Base-by-base conservation (phyloP, 2,888 invertebrate genomes). In the Netelia fuscicornis region DNA sequence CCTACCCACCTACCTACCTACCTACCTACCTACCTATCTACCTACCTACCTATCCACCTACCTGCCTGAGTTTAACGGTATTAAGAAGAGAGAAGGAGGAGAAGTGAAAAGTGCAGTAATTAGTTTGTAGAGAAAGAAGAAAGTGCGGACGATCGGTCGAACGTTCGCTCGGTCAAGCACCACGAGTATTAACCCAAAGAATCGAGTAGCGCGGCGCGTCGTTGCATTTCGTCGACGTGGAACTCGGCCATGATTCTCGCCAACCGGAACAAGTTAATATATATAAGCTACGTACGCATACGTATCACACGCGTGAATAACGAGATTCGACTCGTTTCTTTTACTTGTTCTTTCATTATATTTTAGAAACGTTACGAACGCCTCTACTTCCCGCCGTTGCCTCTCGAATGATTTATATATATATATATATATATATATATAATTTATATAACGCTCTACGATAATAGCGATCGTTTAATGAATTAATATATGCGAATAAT, bases 391-490 rank as follows among this genome's bases (percentile, higher is more conserved):
- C 79, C 56, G 64, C 64, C 42, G 70, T 48, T 58, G 54, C 54
- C 75, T 23, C 64, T 64, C n/a, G 23, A 42, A 65, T 67, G 72
- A 58, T 65, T 72, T 48, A 11, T 48, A 11, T 2, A 48, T 11
- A 8, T 56, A 56, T 80, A 48, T 11, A 8, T 56, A 56, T 80
- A 79, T 79, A 30, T 79, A 79, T 79, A 65, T 80, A 72, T 72
- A 54, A 79, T 70, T 72, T 72, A 72, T 48, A 60, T 79, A 85
- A 84, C 80, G 82, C 54, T 83, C 85, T 87, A 88, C 78, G 81
- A 83, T 88, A 86, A 88, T 88, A 88, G 82, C 80, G 87, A 75
- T 84, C 75, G 79, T 79, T 68, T 84, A 83, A 88, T 83, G 76
- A 82, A 79, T 80, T 85, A 82, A 85, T 85, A 85, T 85, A 85